Evolutionary conservation across 2,113 vertebrate genomes (phyloP), one percentile per base, ranked within the genome.

Genomic region (Scomber scombrus): DNA sequence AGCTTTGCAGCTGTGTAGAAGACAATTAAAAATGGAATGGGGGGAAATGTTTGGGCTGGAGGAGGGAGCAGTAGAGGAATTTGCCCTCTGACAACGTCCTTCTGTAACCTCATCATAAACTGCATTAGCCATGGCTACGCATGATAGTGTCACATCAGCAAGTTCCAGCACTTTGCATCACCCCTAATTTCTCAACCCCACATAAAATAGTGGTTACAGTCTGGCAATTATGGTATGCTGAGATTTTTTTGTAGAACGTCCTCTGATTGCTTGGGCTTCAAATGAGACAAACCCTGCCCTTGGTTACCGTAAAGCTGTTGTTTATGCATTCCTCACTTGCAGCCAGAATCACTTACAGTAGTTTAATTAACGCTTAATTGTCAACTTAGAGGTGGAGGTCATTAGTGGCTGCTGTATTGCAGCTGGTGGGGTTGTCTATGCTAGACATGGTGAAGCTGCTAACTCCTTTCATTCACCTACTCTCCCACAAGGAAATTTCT

Each of bases 1-100:
- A 93, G 89, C 78, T 50, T 82, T 81, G 85, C 92, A 94, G 92
- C 94, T 94, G 92, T 81, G 51, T 87, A 80, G 90, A 91, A 74
- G 82, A 89, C 82, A 84, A 88, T 92, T 92, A 91, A 88, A 88
- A 82, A 78, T 87, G 90, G 76, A 88, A 86, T 65, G 31, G 46
- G 55, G 63, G 34, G 26, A 58, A 75, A 71, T 89, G 79, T 84
- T 60, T 82, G 76, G 62, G 60, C 66, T 60, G 18, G 51, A 55
- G 72, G 70, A 43, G 61, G 78, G 74, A 75, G 57, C 26, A 75
- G 71, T 2, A 34, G 31, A 87, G 78, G 88, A 87, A 89, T 93
- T 89, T 86, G 85, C 75, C 84, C 79, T 84, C 67, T 84, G 74
- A 90, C 80, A 89, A 66, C 83, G 77, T 81, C 71, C 78, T 49